phyloP scores from a whole-genome alignment of 2,113 vertebrate species.

The Chamaea fasciata region DNA sequence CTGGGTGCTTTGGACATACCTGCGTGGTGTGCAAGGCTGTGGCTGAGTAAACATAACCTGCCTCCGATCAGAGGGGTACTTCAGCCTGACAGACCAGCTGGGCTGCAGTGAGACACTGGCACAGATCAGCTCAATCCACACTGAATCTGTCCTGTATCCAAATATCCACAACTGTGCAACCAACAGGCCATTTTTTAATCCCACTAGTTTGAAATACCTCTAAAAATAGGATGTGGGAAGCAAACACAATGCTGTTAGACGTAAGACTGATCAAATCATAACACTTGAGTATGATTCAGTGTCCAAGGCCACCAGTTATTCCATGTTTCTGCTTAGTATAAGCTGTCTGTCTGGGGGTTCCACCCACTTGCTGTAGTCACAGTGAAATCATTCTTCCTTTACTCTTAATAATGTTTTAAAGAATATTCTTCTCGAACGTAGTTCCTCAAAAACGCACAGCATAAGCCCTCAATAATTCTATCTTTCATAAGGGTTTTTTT shows the following conservation, averaged over 20 bases:
- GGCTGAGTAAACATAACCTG: neutral
- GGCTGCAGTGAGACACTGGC: neutral
- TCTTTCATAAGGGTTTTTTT: neutral
- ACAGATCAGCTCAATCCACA: no score
- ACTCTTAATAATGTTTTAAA: neutral
- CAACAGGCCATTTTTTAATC: neutral
- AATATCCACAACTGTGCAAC: neutral
- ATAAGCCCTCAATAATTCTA: neutral
- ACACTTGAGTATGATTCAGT: neutral
- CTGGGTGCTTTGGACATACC: neutral
- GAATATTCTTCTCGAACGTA: neutral
- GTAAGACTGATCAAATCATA: neutral
- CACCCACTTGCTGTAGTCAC: neutral
- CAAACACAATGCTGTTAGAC: neutral
- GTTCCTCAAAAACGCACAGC: neutral
- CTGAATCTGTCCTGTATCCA: neutral
- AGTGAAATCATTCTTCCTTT: neutral
- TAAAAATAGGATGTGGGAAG: neutral
- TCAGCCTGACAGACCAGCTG: neutral
- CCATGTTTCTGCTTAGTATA: neutral
- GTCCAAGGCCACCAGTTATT: neutral
- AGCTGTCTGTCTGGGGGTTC: neutral
- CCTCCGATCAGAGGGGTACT: neutral
- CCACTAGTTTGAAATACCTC: neutral
- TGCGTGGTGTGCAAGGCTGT: neutral